Conservation (phyloP, 2,113 vertebrate genomes). For the Centropristis striata region DNA sequence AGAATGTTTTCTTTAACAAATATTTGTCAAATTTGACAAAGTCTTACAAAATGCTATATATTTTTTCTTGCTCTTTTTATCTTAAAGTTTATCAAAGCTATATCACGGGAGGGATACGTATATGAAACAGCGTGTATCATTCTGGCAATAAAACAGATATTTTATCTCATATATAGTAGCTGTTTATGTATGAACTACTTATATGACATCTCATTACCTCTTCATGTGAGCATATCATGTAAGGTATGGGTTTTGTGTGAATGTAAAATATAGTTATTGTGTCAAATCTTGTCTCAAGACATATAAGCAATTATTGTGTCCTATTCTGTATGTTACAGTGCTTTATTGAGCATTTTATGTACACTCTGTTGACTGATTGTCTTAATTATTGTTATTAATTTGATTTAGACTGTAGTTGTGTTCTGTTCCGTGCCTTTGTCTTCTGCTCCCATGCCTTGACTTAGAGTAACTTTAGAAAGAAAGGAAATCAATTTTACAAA, state of each 20-base stretch:
- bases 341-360: conserved; percentile 55
- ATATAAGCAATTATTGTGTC: conserved; percentile 63
- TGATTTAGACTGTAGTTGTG: conserved; percentile 52
- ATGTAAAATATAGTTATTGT: conserved; percentile 68
- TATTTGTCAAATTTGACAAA: conserved; percentile 30
- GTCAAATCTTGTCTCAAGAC: conserved; percentile 58
- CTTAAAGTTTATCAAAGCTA: conserved; percentile 58
- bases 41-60: conserved; percentile 63
- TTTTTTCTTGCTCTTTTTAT: conserved; percentile 73
- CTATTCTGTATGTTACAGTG: conserved; percentile 56
- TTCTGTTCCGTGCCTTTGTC: conserved; percentile 72
- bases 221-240: conserved; percentile 58
- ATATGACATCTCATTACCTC: conserved; percentile 63
- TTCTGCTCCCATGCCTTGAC: conserved; percentile 34
- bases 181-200: conserved; percentile 49
- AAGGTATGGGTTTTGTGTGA: conserved; percentile 63
- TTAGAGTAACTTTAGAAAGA: conserved; percentile 19
- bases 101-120: conserved; percentile 24
- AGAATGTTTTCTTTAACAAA: conserved; percentile 47
- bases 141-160: conserved; percentile 74
- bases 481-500: conserved; percentile 16
- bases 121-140: conserved; percentile 35
- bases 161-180: conserved; percentile 41
- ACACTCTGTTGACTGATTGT: conserved; percentile 54
- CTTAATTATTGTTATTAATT: conserved; percentile 35